These are phyloP conservation scores for Neoarius graeffei DNA, from an alignment of 2,113 vertebrate genomes.

Conservation along the genomic window DNA sequence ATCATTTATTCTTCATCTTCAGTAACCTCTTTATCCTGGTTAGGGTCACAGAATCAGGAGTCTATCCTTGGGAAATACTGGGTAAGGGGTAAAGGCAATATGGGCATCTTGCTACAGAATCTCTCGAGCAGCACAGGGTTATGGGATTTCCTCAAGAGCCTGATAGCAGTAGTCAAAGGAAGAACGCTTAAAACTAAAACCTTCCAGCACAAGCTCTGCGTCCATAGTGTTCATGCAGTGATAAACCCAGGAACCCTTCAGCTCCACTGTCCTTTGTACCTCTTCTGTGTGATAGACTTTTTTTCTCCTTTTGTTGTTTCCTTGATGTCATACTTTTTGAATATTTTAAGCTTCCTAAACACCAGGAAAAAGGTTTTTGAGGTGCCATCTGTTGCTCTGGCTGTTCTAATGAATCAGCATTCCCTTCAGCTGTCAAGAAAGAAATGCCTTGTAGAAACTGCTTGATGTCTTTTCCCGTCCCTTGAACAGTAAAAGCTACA, in stretches of 20 bases:
- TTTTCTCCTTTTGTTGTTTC: constrained; percentile 19
- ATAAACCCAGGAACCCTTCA: not conserved
- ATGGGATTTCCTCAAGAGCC: constrained; percentile 1
- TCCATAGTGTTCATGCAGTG: not conserved
- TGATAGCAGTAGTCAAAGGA: constrained; percentile 10
- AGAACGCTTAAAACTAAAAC: constrained; percentile 17
- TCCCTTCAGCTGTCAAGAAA: constrained; percentile 16
- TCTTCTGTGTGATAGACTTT: constrained; percentile 31
- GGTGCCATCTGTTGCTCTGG: constrained; percentile 37
- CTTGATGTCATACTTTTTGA: constrained; percentile 30
- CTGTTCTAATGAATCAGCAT: constrained; percentile 42
- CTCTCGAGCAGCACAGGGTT: not conserved
- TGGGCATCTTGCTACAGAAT: not conserved
- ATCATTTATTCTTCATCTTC: not conserved
- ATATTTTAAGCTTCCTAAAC: constrained; percentile 45
- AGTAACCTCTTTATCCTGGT: not conserved
- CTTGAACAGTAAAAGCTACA: constrained; percentile 25
- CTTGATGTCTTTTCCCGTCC: constrained; percentile 3
- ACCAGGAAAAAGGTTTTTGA: constrained; percentile 35
- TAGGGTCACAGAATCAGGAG: not conserved
- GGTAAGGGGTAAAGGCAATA: not conserved
- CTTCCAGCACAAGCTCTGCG: not conserved
- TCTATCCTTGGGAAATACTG: not conserved
- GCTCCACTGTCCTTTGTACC: not conserved
- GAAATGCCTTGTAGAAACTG: constrained; percentile 13